A percentile compares a stretch with the other conserved stretches of the same genome.
Evolutionary conservation across 2,888 invertebrate species (phyloP).

Genomic region (Agriotes lineatus): DNA sequence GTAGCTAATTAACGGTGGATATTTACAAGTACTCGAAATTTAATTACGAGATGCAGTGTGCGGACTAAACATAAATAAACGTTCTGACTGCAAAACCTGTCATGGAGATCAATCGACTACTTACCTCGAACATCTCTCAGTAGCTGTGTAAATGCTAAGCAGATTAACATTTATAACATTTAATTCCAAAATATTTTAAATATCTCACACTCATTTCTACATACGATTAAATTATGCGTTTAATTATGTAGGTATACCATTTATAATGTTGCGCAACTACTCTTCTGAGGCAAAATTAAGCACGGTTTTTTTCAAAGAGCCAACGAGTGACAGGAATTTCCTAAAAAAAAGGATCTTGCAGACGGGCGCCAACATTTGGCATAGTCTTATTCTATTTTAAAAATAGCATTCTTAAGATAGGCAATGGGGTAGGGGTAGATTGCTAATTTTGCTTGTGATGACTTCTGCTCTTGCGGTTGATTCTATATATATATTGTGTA

Average conservation of each 20-base stretch:
- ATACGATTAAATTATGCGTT: too few relatives aligned
- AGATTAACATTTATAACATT: background rate
- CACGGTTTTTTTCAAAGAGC: background rate
- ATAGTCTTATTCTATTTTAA: constrained; percentile 21
- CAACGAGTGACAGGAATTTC: constrained; percentile 2
- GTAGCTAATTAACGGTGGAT: too few relatives aligned
- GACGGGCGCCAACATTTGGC: constrained; percentile 1
- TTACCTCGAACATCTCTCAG: too few relatives aligned
- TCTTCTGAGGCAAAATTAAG: too few relatives aligned
- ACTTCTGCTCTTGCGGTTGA: constrained; percentile 11
- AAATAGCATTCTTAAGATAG: constrained; percentile 15
- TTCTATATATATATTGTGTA: too few relatives aligned
- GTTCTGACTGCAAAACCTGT: too few relatives aligned
- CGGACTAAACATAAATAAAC: too few relatives aligned
- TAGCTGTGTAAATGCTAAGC: background rate
- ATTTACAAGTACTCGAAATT: too few relatives aligned
- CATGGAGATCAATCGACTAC: too few relatives aligned
- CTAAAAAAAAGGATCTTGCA: constrained; percentile 3
- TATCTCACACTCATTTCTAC: background rate
- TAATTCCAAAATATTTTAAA: background rate
- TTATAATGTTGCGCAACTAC: too few relatives aligned
- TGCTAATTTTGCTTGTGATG: constrained; percentile 12
- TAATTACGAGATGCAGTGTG: too few relatives aligned
- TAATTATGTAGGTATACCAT: too few relatives aligned
- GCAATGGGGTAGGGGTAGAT: constrained; percentile 18